phyloP scores from a whole-genome alignment of 1,140 invertebrate species.

The Aphidius gifuensis region DNA sequence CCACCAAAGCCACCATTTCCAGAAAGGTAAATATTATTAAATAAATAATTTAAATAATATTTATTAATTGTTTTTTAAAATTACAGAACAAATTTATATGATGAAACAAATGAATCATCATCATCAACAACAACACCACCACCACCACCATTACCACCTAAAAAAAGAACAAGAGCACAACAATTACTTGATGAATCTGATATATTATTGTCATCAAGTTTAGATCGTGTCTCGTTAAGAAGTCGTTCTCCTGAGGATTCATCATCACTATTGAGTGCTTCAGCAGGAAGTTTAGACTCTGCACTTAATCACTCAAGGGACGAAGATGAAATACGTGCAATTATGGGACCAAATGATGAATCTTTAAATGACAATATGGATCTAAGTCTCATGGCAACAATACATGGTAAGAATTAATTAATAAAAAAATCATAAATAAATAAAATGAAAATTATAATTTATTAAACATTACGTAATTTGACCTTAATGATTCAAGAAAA shows the following conservation, averaged over 20 bases:
- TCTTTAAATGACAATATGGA: conserved; percentile 54
- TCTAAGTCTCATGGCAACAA: conserved; percentile 52
- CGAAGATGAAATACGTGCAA: conserved; percentile 65
- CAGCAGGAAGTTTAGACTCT: conserved; percentile 79
- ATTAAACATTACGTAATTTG: too few relatives aligned
- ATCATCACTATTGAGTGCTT: conserved; percentile 67
- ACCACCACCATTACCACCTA: conserved; percentile 73
- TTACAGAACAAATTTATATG: conserved; percentile 39
- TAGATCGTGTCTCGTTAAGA: conserved; percentile 62
- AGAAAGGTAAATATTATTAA: conserved; percentile 55
- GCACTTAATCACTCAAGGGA: conserved; percentile 78
- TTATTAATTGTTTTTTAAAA: too few relatives aligned
- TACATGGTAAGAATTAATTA: conserved; percentile 41
- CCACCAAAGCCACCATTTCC: conserved; percentile 87
- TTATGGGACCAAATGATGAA: conserved; percentile 60
- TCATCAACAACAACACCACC: conserved; percentile 68
- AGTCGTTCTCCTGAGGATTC: conserved; percentile 68
- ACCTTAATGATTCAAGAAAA: too few relatives aligned
- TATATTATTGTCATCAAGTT: conserved; percentile 56
- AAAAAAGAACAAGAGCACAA: conserved; percentile 59
- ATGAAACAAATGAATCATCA: conserved; percentile 48
- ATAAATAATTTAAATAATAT: background rate
- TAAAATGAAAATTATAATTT: too few relatives aligned
- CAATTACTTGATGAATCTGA: conserved; percentile 55
- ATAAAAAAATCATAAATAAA: background rate